Evolutionary conservation across 1,140 invertebrate species (phyloP).

Genomic region (Neodiprion fabricii): DNA sequence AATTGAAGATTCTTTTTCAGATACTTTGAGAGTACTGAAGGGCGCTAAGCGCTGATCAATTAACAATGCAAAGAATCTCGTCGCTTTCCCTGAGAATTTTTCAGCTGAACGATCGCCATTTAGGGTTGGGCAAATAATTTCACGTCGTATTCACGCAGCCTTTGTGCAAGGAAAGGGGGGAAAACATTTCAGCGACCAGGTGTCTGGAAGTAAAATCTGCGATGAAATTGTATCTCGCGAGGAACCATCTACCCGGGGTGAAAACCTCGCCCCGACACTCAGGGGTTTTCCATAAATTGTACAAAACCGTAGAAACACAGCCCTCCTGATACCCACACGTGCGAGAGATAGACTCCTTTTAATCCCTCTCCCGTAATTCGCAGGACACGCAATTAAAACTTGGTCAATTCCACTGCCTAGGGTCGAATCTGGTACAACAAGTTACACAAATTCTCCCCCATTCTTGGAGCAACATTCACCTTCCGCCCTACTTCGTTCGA

Average conservation of each 20-base stretch:
- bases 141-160: too few relatives aligned
- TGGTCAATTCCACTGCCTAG: background rate
- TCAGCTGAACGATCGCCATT: too few relatives aligned
- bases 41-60: too few relatives aligned
- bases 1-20: too few relatives aligned
- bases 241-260: background rate
- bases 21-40: too few relatives aligned
- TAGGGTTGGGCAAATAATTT: too few relatives aligned
- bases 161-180: too few relatives aligned
- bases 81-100: background rate
- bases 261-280: background rate
- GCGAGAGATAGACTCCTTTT: background rate
- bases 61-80: background rate
- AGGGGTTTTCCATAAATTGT: background rate
- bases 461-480: background rate
- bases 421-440: background rate
- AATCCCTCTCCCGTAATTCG: background rate
- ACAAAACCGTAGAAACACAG: background rate
- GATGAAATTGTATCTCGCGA: background rate
- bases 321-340: background rate
- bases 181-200: too few relatives aligned
- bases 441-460: too few relatives aligned
- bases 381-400: slow-evolving; percentile 2
- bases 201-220: background rate
- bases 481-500: background rate